These are phyloP conservation scores for Enteromius treurensis DNA, from an alignment of 2,797 vertebrate genomes.

Conservation along the genomic window DNA sequence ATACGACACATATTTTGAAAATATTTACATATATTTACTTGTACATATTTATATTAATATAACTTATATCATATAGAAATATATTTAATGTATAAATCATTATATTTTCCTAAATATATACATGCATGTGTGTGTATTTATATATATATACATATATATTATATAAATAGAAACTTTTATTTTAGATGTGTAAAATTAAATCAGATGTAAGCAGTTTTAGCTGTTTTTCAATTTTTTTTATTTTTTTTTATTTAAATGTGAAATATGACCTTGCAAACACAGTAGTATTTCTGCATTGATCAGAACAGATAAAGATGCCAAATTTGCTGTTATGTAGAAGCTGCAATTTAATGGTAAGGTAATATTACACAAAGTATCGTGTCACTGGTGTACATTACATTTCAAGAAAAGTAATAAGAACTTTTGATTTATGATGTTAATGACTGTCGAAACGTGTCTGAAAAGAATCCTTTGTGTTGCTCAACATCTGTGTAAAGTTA, in stretches of 20 bases:
- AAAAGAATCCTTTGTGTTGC: background rate
- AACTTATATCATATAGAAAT: too few relatives aligned
- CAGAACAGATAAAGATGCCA: background rate
- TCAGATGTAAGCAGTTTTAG: background rate
- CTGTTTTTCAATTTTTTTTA: background rate
- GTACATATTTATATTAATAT: too few relatives aligned
- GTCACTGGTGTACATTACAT: background rate
- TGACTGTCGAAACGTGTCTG: background rate
- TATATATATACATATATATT: too few relatives aligned
- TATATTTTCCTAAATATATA: too few relatives aligned
- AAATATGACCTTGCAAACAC: background rate
- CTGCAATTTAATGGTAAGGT: background rate
- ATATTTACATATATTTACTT: too few relatives aligned
- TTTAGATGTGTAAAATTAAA: background rate
- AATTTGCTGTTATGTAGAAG: background rate
- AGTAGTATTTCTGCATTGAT: background rate
- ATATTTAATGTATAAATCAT: too few relatives aligned
- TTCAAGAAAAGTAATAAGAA: background rate
- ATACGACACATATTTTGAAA: too few relatives aligned
- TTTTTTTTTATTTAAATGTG: background rate
- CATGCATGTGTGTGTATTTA: too few relatives aligned
- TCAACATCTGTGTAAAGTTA: background rate
- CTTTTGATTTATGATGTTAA: background rate
- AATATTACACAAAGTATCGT: background rate
- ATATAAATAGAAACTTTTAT: too few relatives aligned